Evolutionary conservation across 2,797 vertebrate species (phyloP).

Genomic region (Avahi laniger): DNA sequence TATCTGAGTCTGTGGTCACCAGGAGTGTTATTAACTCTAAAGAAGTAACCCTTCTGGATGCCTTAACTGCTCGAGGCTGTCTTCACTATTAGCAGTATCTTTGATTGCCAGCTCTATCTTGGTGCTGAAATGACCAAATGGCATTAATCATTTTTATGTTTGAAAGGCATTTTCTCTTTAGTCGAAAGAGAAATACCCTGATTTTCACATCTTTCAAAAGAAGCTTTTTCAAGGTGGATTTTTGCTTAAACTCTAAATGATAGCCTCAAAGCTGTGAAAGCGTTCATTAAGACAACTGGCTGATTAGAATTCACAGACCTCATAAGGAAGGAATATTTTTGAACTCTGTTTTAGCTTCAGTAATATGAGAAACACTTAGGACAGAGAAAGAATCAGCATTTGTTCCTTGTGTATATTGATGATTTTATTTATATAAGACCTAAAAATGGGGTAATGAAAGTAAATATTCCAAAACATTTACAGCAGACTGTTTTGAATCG

Average conservation of each 20-base stretch:
- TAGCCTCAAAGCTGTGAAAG: constrained; percentile 41
- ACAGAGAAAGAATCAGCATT: constrained; percentile 53
- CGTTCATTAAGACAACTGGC: constrained; percentile 66
- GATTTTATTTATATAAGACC: constrained; percentile 63
- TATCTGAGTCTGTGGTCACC: background rate
- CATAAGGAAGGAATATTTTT: constrained; percentile 68
- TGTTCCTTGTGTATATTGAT: constrained; percentile 60
- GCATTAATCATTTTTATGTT: constrained; percentile 49
- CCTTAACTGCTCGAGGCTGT: background rate
- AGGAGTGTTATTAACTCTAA: constrained; percentile 42
- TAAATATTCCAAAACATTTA: constrained; percentile 48
- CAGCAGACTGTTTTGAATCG: background rate
- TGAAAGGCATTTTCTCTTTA: constrained; percentile 48
- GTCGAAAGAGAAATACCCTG: background rate
- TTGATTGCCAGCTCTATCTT: constrained; percentile 41
- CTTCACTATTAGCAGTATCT: constrained; percentile 1
- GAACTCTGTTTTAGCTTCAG: constrained; percentile 55
- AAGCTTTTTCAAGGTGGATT: constrained; percentile 29
- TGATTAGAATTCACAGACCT: constrained; percentile 71
- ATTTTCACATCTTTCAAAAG: constrained; percentile 28
- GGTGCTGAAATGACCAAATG: constrained; percentile 49
- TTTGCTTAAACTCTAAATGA: constrained; percentile 25
- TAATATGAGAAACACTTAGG: constrained; percentile 64
- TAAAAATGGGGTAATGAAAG: constrained; percentile 51
- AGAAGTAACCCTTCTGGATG: constrained; percentile 32